phyloP scores from a whole-genome alignment of 2,888 invertebrate genomes.

The Xylota sylvarum region DNA sequence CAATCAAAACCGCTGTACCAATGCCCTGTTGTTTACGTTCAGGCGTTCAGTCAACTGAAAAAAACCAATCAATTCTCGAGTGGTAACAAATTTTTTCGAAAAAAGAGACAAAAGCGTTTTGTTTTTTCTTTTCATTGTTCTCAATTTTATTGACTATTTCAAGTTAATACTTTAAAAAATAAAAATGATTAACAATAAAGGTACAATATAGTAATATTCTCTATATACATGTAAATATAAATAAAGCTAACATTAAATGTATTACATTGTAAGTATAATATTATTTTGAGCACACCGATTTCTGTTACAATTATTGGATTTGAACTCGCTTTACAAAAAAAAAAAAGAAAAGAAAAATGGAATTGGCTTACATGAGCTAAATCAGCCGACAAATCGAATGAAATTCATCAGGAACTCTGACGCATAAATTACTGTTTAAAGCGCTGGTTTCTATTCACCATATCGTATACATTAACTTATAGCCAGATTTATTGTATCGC shows the following conservation, averaged over 20 bases:
- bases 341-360: conserved; percentile 32
- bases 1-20: conserved; percentile 35
- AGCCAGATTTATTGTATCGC: conserved; percentile 75
- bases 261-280: conserved; percentile 21
- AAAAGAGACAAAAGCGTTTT: not conserved
- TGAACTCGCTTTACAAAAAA: not conserved
- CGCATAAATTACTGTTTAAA: conserved; percentile 52
- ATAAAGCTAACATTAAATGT: conserved; percentile 64
- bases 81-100: not conserved
- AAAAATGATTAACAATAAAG: conserved; percentile 59
- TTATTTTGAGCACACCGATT: conserved; percentile 53
- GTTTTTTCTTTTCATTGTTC: conserved; percentile 9
- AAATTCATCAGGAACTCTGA: conserved; percentile 22
- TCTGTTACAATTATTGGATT: conserved; percentile 33
- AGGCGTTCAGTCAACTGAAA: conserved; percentile 61
- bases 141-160: conserved; percentile 51
- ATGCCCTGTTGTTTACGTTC: conserved; percentile 42
- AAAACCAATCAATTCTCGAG: conserved; percentile 66
- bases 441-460: conserved; percentile 34
- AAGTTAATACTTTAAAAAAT: conserved; percentile 39
- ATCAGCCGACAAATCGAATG: conserved; percentile 36
- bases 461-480: conserved; percentile 68
- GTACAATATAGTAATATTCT: conserved; percentile 50
- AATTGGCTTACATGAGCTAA: conserved; percentile 26
- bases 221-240: conserved; percentile 43